Base-by-base conservation (phyloP, 2,797 vertebrate species). In the Erethizon dorsatum region DNA sequence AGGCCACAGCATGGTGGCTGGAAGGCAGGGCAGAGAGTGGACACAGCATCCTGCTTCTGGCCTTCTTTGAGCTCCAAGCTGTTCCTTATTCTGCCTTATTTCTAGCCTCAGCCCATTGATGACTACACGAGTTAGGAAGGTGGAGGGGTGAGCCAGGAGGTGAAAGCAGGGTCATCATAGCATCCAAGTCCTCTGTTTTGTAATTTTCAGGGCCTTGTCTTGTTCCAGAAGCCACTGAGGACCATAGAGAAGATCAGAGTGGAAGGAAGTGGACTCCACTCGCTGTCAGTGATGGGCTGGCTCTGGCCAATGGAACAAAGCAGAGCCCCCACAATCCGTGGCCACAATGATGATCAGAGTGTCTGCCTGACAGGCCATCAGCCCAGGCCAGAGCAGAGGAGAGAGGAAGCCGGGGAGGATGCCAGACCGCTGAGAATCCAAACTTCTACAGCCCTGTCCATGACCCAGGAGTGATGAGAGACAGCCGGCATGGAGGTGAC, bases 261-360 rank as follows among this genome's bases (percentile, higher is more conserved):
- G 50, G 57, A 45, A 61, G 50, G 67, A 22, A 85, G 8, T 1
- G 3, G 18, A 11, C 41, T 56, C 12, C 7, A 24, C 3, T 6
- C 28, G 24, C 41, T 3, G 22, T 87, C 50, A n/a, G n/a, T 6
- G 14, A 65, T 0, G 18, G 15, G 28, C 71, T 41, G 54, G 57
- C 59, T 50, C 5, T 9, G 15, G 50, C 47, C 9, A 0, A 67
- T 11, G 31, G 31, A 93, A 31, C 54, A 57, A 79, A 63, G 26
- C 33, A 33, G 47, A 67, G 1, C 9, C 13, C 9, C 22, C 31
- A 22, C 14, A 28, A 3, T 12, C 22, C 0, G 37, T 0, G 33
- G 41, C 47, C 15, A 0, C 7, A 52, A 5, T 5, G 33, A 69
- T 4, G 13, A 52, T 69, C 57, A 14, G 1, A 9, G n/a, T 5